These are phyloP conservation scores for Anastrepha ludens DNA, from an alignment of 1,140 invertebrate genomes.

Conservation along the genomic window DNA sequence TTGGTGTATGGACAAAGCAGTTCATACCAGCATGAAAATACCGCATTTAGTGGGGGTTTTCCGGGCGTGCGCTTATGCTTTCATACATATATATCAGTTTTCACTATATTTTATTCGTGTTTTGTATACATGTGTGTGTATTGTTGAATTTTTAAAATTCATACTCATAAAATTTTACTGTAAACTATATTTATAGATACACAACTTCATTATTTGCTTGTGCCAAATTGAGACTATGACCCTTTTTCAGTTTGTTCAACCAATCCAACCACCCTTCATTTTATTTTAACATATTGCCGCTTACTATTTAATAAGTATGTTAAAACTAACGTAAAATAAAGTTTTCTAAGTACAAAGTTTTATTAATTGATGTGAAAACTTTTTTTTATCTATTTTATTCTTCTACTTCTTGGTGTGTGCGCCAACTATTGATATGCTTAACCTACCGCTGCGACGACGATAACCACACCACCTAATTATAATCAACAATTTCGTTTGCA, in stretches of 20 bases:
- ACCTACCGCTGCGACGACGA: conserved; percentile 36
- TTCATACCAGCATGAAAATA: too few relatives aligned
- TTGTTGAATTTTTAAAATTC: too few relatives aligned
- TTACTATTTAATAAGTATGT: neutral
- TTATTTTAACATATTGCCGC: neutral
- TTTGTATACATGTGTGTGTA: too few relatives aligned
- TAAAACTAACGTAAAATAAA: neutral
- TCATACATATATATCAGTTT: too few relatives aligned
- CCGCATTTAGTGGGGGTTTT: too few relatives aligned
- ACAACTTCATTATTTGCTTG: conserved; percentile 16
- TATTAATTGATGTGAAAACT: neutral
- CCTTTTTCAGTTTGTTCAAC: neutral
- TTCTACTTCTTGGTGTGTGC: conserved; percentile 49
- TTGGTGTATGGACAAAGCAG: too few relatives aligned
- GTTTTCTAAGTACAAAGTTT: neutral
- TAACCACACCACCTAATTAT: neutral
- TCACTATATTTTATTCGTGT: too few relatives aligned
- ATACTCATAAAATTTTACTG: neutral
- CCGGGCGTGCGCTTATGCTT: too few relatives aligned
- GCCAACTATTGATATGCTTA: conserved; percentile 18
- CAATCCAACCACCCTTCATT: neutral
- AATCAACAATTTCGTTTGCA: neutral
- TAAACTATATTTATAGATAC: neutral
- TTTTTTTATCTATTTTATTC: conserved; percentile 52
- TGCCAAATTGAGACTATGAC: neutral